These are phyloP conservation scores for Sceliomorpha sp. DNA, from an alignment of 2,888 invertebrate genomes.

Conservation along the genomic window DNA sequence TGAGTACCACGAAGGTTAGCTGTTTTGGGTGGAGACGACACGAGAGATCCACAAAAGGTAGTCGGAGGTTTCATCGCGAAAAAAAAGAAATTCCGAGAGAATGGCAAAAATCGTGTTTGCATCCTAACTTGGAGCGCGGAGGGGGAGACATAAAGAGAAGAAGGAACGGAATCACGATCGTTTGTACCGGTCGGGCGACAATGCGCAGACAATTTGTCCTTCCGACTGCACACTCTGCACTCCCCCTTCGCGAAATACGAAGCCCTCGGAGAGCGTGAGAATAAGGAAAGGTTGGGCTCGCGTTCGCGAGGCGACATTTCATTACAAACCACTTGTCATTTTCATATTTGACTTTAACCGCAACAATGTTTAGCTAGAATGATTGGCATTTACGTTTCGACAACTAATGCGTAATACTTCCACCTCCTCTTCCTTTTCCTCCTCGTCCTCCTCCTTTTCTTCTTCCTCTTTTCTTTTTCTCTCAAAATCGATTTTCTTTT, in stretches of 20 bases:
- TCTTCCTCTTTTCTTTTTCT: too few relatives aligned
- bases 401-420: too few relatives aligned
- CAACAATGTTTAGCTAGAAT: constrained; percentile 5
- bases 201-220: constrained; percentile 67
- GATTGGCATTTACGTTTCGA: constrained; percentile 4
- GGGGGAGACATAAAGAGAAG: constrained; percentile 44
- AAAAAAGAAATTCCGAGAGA: constrained; percentile 43
- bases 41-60: constrained; percentile 40
- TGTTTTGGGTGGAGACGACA: constrained; percentile 25
- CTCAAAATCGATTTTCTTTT: too few relatives aligned
- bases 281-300: constrained; percentile 41
- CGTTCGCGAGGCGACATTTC: constrained; percentile 33
- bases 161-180: constrained; percentile 54
- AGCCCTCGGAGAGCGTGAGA: constrained; percentile 57
- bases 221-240: constrained; percentile 37
- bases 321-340: constrained; percentile 35
- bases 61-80: constrained; percentile 39
- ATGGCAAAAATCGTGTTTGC: constrained; percentile 59
- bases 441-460: too few relatives aligned
- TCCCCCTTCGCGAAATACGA: constrained; percentile 53
- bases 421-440: too few relatives aligned
- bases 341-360: constrained; percentile 12
- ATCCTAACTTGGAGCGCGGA: constrained; percentile 41
- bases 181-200: constrained; percentile 64
- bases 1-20: constrained; percentile 33